phyloP scores from a whole-genome alignment of 2,113 vertebrate genomes.

The Gadus chalcogrammus region DNA sequence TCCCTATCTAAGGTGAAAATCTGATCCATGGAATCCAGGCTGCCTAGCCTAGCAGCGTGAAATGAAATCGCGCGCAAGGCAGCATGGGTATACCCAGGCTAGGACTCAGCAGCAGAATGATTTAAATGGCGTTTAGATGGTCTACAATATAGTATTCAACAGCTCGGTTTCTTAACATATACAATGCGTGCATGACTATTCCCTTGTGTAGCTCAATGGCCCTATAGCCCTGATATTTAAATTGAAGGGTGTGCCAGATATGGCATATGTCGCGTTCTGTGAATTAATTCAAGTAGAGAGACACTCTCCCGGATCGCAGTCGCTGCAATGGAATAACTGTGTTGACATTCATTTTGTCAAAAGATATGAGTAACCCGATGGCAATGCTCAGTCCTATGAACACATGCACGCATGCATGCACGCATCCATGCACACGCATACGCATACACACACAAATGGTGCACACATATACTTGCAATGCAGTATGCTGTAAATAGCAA shows the following conservation, averaged over 20 bases:
- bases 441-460: not conserved
- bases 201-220: not conserved
- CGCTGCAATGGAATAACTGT: not conserved
- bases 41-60: too few species aligned
- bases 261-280: not conserved
- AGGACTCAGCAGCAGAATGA: too few species aligned
- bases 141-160: too few species aligned
- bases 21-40: too few species aligned
- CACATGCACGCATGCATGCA: not conserved
- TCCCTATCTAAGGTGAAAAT: too few species aligned
- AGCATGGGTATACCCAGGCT: too few species aligned
- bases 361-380: not conserved
- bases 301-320: not conserved
- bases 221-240: too few species aligned
- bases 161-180: too few species aligned
- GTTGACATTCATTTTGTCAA: not conserved
- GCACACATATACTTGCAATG: too few species aligned
- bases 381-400: not conserved
- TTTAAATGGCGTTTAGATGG: too few species aligned
- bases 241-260: not conserved
- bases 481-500: too few species aligned
- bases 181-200: not conserved
- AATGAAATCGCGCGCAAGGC: too few species aligned
- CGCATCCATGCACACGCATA: not conserved
- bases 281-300: not conserved